phyloP scores from a whole-genome alignment of 1,140 invertebrate genomes.

The Trissolcus basalis region DNA sequence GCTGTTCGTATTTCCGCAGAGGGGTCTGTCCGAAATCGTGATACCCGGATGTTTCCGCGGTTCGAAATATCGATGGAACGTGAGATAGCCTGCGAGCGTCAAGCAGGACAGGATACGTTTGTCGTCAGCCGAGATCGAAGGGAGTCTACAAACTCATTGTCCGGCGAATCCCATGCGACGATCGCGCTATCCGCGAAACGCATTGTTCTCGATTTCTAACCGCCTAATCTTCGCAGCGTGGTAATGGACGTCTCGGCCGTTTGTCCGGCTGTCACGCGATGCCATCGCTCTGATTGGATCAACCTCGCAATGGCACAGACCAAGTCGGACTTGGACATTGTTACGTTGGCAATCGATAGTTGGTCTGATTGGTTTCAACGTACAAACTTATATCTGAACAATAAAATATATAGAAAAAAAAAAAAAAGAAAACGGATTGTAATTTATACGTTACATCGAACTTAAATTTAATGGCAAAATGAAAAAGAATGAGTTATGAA shows the following conservation, averaged over 20 bases:
- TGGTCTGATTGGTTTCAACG: too few species aligned
- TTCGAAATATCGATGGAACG: conserved; percentile 60
- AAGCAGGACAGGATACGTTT: conserved; percentile 64
- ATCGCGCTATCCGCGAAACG: conserved; percentile 56
- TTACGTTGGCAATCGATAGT: conserved; percentile 16
- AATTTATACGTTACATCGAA: too few species aligned
- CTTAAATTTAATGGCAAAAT: too few species aligned
- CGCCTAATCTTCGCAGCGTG: conserved; percentile 47
- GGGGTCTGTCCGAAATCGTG: conserved; percentile 52
- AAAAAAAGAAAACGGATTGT: too few species aligned
- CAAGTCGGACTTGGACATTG: conserved; percentile 9
- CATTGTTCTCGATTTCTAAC: conserved; percentile 58
- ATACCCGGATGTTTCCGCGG: conserved; percentile 57
- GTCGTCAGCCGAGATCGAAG: conserved; percentile 59
- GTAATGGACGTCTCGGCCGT: conserved; percentile 34
- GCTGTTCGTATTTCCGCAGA: conserved; percentile 57
- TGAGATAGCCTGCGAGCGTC: conserved; percentile 63
- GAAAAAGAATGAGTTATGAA: too few species aligned
- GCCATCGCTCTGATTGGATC: conserved; percentile 45
- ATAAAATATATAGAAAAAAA: too few species aligned
- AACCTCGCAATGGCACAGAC: conserved; percentile 12
- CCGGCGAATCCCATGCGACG: conserved; percentile 31
- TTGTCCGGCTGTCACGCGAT: conserved; percentile 42
- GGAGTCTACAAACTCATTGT: conserved; percentile 52
- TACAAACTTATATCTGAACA: too few species aligned